These are phyloP conservation scores for Schlechtendalia chinensis DNA, from an alignment of 1,140 invertebrate species.

Conservation along the genomic window DNA sequence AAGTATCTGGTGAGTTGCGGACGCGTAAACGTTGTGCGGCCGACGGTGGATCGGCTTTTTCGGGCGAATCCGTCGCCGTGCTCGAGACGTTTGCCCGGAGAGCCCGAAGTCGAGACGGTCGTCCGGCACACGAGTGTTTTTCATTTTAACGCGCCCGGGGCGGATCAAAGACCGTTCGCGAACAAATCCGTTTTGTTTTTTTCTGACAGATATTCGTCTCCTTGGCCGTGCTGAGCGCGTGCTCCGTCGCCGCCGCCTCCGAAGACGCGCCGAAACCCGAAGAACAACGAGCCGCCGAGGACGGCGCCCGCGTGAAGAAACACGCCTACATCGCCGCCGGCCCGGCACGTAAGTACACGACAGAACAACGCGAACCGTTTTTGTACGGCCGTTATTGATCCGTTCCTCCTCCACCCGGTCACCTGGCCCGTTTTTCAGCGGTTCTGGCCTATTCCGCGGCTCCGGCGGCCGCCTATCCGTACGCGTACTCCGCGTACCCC, in stretches of 20 bases:
- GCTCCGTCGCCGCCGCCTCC: constrained; percentile 14
- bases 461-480: constrained; percentile 39
- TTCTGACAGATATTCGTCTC: constrained; percentile 31
- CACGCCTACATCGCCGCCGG: constrained; percentile 48
- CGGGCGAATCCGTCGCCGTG: background rate
- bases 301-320: constrained; percentile 42
- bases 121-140: too few species aligned
- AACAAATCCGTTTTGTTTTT: too few species aligned
- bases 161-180: too few species aligned
- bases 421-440: too few species aligned
- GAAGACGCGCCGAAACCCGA: background rate
- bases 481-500: constrained; percentile 37
- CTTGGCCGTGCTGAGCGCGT: constrained; percentile 45
- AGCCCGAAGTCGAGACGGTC: too few species aligned
- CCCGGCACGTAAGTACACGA: constrained; percentile 29
- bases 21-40: too few species aligned
- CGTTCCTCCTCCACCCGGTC: too few species aligned
- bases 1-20: constrained; percentile 46
- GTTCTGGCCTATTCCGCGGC: constrained; percentile 39
- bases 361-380: background rate
- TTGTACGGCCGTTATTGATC: background rate
- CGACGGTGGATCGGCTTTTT: too few species aligned
- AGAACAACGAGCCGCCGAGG: background rate
- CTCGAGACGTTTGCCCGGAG: background rate
- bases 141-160: too few species aligned